These are phyloP conservation scores for Aurelia sp. DNA, from an alignment of 30 jellyfish, hydroid and myxozoan species.

Conservation along the genomic window DNA sequence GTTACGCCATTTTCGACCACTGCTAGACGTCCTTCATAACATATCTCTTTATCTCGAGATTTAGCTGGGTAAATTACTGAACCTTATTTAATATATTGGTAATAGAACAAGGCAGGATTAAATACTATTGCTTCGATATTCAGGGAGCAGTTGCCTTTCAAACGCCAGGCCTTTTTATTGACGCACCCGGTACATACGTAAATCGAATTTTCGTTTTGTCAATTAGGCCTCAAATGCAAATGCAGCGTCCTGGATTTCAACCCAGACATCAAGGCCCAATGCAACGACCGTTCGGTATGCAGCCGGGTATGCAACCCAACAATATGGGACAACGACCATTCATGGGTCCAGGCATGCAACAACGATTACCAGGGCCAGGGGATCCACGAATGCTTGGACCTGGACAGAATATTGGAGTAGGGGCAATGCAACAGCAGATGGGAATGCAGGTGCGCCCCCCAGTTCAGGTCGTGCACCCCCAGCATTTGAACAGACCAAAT, in stretches of 20 bases:
- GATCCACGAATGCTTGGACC: slow-evolving; percentile 40
- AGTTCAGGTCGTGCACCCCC: slow-evolving; percentile 14
- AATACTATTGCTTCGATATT: too few relatives aligned
- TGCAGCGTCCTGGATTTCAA: slow-evolving; percentile 45
- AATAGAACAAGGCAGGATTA: too few relatives aligned
- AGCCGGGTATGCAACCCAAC: slow-evolving; percentile 36
- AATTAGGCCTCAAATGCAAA: slow-evolving; percentile 36
- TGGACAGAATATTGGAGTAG: slow-evolving; percentile 22
- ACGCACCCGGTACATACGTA: neutral
- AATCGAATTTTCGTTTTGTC: neutral
- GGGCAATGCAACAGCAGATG: neutral
- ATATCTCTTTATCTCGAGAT: neutral
- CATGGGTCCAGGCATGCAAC: slow-evolving; percentile 49
- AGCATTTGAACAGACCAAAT: slow-evolving; percentile 32
- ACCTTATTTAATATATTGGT: too few relatives aligned
- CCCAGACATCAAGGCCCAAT: neutral
- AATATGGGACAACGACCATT: slow-evolving; percentile 41
- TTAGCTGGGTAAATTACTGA: too few relatives aligned
- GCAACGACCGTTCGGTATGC: slow-evolving; percentile 62
- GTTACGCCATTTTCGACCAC: neutral
- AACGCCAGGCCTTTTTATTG: neutral
- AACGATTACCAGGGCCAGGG: slow-evolving; percentile 17
- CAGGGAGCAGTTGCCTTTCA: neutral
- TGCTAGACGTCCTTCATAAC: neutral
- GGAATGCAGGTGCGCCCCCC: slow-evolving; percentile 22